Evolutionary conservation across 2,888 invertebrate genomes (phyloP).

Genomic region (Microchrysa polita): DNA sequence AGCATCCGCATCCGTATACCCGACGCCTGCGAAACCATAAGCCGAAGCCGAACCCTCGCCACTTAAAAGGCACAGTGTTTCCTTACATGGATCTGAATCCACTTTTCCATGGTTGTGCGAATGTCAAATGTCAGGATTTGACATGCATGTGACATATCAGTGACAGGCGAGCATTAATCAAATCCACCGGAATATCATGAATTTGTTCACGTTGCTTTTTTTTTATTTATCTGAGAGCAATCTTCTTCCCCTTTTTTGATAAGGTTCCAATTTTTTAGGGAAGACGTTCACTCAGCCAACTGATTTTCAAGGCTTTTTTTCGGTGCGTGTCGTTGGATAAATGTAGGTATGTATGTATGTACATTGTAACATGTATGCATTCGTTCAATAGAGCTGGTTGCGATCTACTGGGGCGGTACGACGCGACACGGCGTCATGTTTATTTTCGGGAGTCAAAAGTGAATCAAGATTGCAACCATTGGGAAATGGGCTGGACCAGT

Average conservation of each 20-base stretch:
- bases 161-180: slow-evolving; percentile 66
- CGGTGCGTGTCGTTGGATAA: background rate
- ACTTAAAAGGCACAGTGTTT: slow-evolving; percentile 11
- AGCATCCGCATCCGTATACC: slow-evolving; percentile 34
- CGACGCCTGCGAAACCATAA: slow-evolving; percentile 6
- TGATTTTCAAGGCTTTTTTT: background rate
- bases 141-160: slow-evolving; percentile 66
- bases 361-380: background rate
- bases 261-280: slow-evolving; percentile 22
- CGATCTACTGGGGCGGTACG: too few relatives aligned
- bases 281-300: slow-evolving; percentile 7
- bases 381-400: background rate
- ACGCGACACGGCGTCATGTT: slow-evolving; percentile 25
- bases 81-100: slow-evolving; percentile 44
- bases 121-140: slow-evolving; percentile 66
- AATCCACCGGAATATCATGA: slow-evolving; percentile 59
- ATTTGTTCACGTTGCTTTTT: slow-evolving; percentile 54
- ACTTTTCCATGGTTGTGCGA: slow-evolving; percentile 52
- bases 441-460: slow-evolving; percentile 27
- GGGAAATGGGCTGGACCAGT: slow-evolving; percentile 37
- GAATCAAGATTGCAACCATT: slow-evolving; percentile 35
- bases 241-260: slow-evolving; percentile 27
- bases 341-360: background rate
- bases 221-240: slow-evolving; percentile 48
- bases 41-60: slow-evolving; percentile 14